Evolutionary conservation across 2,888 invertebrate genomes (phyloP).

Genomic region (Augiades crinisus): DNA sequence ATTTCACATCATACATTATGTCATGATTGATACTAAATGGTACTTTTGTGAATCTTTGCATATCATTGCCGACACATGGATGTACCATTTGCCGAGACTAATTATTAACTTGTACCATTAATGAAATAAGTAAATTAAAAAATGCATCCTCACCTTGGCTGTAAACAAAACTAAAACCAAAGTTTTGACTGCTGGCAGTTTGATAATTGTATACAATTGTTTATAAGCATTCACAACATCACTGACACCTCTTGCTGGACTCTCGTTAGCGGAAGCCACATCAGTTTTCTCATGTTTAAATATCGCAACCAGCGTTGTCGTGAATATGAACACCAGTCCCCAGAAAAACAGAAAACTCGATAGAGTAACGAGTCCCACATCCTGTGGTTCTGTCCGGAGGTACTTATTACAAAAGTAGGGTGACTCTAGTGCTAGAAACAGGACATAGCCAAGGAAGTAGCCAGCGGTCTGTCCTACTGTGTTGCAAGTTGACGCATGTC

Average conservation of each 20-base stretch:
- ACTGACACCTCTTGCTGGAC: conserved; percentile 57
- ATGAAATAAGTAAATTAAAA: background rate
- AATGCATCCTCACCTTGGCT: conserved; percentile 85
- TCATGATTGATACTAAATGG: too few relatives aligned
- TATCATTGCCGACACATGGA: too few relatives aligned
- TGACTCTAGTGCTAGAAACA: conserved; percentile 98
- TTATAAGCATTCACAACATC: conserved; percentile 87
- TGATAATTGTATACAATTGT: conserved; percentile 90
- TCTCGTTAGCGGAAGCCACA: conserved; percentile 42
- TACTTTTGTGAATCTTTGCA: too few relatives aligned
- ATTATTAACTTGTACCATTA: background rate
- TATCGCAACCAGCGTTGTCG: conserved; percentile 93
- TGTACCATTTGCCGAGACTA: too few relatives aligned
- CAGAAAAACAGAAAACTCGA: conserved; percentile 96
- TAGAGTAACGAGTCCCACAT: conserved; percentile 87
- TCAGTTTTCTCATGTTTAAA: conserved; percentile 91
- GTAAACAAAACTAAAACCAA: conserved; percentile 92
- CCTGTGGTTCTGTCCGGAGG: conserved; percentile 86
- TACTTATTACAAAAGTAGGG: conserved; percentile 97
- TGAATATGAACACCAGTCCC: conserved; percentile 94
- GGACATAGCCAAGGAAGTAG: conserved; percentile 97
- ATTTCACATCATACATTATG: too few relatives aligned
- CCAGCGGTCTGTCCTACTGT: conserved; percentile 99
- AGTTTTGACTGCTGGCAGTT: conserved; percentile 89
- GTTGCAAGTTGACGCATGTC: conserved; percentile 99